phyloP scores from a whole-genome alignment of 2,113 vertebrate genomes.

The Tricholaema leucomelas region DNA sequence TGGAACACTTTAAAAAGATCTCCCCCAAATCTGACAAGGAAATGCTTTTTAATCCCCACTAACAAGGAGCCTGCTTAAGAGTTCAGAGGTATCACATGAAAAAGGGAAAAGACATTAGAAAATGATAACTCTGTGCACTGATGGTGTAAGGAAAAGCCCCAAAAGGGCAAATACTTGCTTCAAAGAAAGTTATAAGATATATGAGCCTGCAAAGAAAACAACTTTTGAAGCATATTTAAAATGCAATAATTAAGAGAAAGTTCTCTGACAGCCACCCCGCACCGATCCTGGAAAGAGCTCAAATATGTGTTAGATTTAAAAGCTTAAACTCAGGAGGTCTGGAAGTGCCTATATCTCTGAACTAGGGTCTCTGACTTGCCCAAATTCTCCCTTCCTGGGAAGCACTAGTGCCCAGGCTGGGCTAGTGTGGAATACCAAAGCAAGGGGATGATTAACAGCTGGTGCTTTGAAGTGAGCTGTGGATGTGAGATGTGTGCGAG shows the following conservation, averaged over 20 bases:
- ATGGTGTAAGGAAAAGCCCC: neutral
- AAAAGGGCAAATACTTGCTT: neutral
- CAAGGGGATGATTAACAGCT: neutral
- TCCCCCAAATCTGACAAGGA: neutral
- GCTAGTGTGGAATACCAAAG: neutral
- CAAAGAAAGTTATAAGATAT: neutral
- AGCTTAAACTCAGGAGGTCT: neutral
- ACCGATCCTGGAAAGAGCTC: neutral
- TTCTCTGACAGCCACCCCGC: neutral
- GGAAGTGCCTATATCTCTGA: neutral
- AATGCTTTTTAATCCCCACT: neutral
- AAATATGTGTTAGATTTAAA: neutral
- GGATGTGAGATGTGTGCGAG: neutral
- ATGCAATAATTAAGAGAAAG: neutral
- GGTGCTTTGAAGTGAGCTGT: neutral
- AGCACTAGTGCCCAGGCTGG: neutral
- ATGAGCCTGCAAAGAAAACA: neutral
- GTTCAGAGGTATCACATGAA: neutral
- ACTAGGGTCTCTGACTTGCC: neutral
- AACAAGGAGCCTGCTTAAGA: neutral
- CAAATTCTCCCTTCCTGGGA: neutral
- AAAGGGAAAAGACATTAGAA: neutral
- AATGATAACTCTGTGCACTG: neutral
- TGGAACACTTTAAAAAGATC: neutral
- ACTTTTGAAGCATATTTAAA: neutral